These are phyloP conservation scores for Blomia tropicalis DNA, from an alignment of 2,888 invertebrate species.

Conservation along the genomic window DNA sequence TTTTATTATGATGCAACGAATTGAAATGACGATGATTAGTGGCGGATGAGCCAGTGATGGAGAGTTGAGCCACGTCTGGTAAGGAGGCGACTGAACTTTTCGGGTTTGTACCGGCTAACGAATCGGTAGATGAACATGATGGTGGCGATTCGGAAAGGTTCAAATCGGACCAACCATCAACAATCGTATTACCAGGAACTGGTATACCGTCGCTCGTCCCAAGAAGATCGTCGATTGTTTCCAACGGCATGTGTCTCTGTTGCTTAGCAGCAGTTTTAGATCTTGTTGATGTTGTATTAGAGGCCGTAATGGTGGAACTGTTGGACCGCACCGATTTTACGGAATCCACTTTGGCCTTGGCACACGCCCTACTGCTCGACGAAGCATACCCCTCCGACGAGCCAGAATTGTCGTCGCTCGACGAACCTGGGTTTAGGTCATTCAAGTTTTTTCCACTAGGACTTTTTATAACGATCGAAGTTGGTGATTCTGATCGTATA, in stretches of 20 bases:
- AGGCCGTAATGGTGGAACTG: background rate
- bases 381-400: constrained; percentile 9
- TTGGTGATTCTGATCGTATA: no score
- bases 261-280: background rate
- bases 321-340: background rate
- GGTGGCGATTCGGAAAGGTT: constrained; percentile 2
- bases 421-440: constrained; percentile 4
- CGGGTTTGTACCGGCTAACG: background rate
- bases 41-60: background rate
- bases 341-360: background rate
- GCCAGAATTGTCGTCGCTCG: background rate
- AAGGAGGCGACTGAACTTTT: background rate
- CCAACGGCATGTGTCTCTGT: background rate
- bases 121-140: background rate
- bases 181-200: background rate
- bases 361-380: background rate
- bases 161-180: constrained; percentile 10
- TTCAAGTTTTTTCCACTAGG: background rate
- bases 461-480: no score
- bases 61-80: constrained; percentile 23
- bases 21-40: background rate
- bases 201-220: background rate
- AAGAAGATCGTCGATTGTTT: background rate
- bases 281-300: background rate
- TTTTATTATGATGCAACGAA: background rate